phyloP scores from a whole-genome alignment of 2,888 invertebrate genomes.

The Dastarcus helophoroides region DNA sequence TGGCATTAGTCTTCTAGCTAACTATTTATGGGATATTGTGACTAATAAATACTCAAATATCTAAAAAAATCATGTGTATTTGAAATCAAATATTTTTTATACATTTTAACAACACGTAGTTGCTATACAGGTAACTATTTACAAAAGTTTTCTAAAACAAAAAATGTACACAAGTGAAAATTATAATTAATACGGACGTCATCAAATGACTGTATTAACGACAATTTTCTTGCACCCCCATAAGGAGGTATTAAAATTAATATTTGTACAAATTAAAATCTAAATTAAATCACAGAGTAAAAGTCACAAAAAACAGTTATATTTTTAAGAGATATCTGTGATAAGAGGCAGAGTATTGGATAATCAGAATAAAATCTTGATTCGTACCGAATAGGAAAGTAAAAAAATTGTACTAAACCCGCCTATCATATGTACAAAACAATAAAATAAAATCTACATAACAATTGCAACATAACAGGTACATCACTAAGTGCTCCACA shows the following conservation, averaged over 20 bases:
- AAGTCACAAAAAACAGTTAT: constrained; percentile 30
- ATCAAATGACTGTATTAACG: too few species aligned
- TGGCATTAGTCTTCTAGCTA: too few species aligned
- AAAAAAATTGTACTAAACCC: constrained; percentile 20
- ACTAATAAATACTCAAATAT: background rate
- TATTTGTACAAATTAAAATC: constrained; percentile 27
- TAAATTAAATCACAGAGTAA: constrained; percentile 36
- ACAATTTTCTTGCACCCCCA: too few species aligned
- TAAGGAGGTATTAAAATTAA: too few species aligned
- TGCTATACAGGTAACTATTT: constrained; percentile 34
- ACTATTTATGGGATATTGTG: too few species aligned
- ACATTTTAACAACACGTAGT: constrained; percentile 31
- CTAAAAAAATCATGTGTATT: constrained; percentile 21
- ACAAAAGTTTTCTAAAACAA: constrained; percentile 31
- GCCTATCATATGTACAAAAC: constrained; percentile 29
- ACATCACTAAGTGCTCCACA: constrained; percentile 32
- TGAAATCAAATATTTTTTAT: constrained; percentile 25
- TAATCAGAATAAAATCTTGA: constrained; percentile 12
- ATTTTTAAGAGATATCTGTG: constrained; percentile 24
- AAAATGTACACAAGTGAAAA: constrained; percentile 28
- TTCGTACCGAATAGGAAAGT: constrained; percentile 13
- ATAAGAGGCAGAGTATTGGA: constrained; percentile 15
- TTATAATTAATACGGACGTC: constrained; percentile 16
- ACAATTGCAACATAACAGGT: constrained; percentile 39
- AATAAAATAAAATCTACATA: constrained; percentile 35